Conservation (phyloP, 2,113 vertebrate species). For the Syngnathus typhle region DNA sequence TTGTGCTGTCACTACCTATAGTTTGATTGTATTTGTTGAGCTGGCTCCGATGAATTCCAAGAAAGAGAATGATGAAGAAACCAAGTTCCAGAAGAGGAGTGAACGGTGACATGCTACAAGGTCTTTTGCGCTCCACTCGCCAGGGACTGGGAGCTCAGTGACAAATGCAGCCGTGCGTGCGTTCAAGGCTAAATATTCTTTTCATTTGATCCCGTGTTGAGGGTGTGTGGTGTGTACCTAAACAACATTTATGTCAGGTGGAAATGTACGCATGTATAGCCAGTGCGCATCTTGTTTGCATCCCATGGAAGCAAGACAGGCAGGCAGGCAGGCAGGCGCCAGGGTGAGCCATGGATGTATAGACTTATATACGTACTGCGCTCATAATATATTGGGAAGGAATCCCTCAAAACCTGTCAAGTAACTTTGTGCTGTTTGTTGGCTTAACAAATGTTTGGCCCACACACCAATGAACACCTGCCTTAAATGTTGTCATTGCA, state of each 20-base stretch:
- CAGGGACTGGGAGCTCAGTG: conserved; percentile 17
- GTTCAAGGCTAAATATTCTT: conserved; percentile 20
- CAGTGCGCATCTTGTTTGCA: conserved; percentile 17
- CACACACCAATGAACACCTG: conserved; percentile 13
- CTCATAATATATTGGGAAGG: conserved; percentile 33
- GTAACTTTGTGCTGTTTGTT: conserved; percentile 44
- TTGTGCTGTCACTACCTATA: conserved; percentile 23
- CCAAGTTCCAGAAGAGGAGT: background rate
- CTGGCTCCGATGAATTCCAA: conserved; percentile 44
- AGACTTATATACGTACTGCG: too few species aligned
- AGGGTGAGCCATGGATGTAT: conserved; percentile 59
- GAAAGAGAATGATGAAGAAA: background rate
- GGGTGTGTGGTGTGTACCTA: conserved; percentile 22
- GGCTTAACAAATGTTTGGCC: conserved; percentile 13
- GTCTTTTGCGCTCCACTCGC: conserved; percentile 31
- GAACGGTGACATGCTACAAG: conserved; percentile 12
- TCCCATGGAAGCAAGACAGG: conserved; percentile 50
- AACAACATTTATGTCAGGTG: conserved; percentile 38
- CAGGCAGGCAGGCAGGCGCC: too few species aligned
- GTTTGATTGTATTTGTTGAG: conserved; percentile 41
- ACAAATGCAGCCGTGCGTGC: conserved; percentile 23
- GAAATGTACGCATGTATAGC: conserved; percentile 37
- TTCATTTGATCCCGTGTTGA: conserved; percentile 7
- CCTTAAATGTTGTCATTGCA: conserved; percentile 27
- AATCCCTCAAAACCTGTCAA: conserved; percentile 38